Evolutionary conservation across 2,888 invertebrate species (phyloP), one percentile per base, ranked within the genome.

Genomic region (Abscondita cerata): DNA sequence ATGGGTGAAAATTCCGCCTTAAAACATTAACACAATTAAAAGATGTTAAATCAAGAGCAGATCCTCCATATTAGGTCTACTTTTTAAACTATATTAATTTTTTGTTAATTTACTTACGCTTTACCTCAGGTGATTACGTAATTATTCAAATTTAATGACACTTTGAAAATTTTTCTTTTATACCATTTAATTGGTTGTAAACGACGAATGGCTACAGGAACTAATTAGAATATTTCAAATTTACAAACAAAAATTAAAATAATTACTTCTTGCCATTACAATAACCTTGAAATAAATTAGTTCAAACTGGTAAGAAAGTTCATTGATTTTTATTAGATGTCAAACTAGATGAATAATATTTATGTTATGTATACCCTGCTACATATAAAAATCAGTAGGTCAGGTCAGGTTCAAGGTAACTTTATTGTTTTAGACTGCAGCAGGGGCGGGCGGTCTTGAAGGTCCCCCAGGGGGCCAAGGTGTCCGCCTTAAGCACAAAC

Each of bases 401-500:
- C 54, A 59, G 62, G 63, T 63, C 63, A 63, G 53, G 59, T 59
- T 63, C 63, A 63, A 63, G 63, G 63, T 41, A 41, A 55, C 18
- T 50, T 55, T 68, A 68, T 70, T 67, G 63, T 75, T 76, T 59
- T 72, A 78, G 79, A 71, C 70, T 67, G 70, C 72, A 69, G 68
- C 73, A 68, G 75, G 71, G 70, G 80, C 73, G 78, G 81, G 76
- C 80, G 81, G 75, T 80, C 80, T 75, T 80, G 83, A 79, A 80
- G 78, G 80, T 81, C 80, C 77, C 70, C 72, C 70, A 68, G 76
- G 74, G 70, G 72, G 71, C 67, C 74, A 73, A 74, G 81, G 80
- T 75, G 79, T 81, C 78, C 81, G 83, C 77, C 78, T 80, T 77
- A 77, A 77, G 69, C 76, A 77, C 73, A 80, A 81, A 75, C 79